Base-by-base conservation (phyloP, 2,797 vertebrate genomes). In the Propithecus perrieri region DNA sequence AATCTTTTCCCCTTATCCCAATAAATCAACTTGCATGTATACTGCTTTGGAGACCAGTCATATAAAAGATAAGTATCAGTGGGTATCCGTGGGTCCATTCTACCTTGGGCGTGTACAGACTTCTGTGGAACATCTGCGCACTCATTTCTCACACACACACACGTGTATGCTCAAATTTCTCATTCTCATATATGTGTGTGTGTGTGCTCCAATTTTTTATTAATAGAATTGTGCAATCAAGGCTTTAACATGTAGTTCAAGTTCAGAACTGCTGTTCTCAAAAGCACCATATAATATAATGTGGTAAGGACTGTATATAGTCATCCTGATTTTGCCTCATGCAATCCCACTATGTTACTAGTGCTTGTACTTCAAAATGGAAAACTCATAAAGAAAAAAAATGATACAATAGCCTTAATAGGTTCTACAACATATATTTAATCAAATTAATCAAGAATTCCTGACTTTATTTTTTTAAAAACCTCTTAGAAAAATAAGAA, bases 371-470 rank as follows among this genome's bases (percentile, higher is more conserved):
- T 65, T 95, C 86, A 89, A 71, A 90, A 80, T 48, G 10, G 50
- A 91, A 88, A 75, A 91, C 4, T 63, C 33, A 22, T 46, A 72
- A 84, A 85, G 69, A 93, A 53, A 43, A 65, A 72, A 71, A 81
- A 76, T 84, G 24, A 72, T 55, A 81, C 11, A 63, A 43, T 43
- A 90, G 38, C 28, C 53, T 91, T 30, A 84, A 48, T 41, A 59
- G 8, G 6, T 4, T 81, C 35, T 85, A 67, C 14, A 79, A 87
- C 86, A 89, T 89, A 67, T 24, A 72, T 76, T 74, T 24, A 85
- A 30, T 78, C 81, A 93, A 89, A 71, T 63, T 63, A 96, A 92
- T 72, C 33, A 93, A 75, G 76, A 41, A 63, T 26, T 95, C 10
- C 6, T 86, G 35, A 79, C 13, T 57, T 83, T 53, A 46, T 43